A percentile compares a stretch with the other conserved stretches of the same genome.
Conservation (phyloP, 2,113 vertebrate species). For the Tupaia chinensis region DNA sequence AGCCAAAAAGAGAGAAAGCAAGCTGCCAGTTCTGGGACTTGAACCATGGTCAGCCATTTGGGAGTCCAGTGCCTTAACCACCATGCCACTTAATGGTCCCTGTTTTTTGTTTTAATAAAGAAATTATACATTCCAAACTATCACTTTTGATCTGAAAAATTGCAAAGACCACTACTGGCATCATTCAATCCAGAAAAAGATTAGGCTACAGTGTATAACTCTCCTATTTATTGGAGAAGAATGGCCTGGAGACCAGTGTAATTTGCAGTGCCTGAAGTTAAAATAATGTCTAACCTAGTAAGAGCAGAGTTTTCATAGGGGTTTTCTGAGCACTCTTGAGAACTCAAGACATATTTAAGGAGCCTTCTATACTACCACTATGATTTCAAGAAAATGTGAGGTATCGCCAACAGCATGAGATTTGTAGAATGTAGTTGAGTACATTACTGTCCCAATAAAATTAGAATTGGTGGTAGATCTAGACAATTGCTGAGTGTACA, state of each 20-base stretch:
- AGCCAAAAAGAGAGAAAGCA: too few species aligned
- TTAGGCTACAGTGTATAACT: neutral
- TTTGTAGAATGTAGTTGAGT: neutral
- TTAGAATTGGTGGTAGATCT: neutral
- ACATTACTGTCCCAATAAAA: neutral
- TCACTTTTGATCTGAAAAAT: neutral
- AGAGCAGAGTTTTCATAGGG: neutral
- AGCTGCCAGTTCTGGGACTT: too few species aligned
- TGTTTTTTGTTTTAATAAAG: neutral
- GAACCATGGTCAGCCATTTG: too few species aligned
- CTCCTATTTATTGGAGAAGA: neutral
- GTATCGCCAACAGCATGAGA: neutral
- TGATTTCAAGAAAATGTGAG: neutral
- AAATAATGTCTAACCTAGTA: neutral
- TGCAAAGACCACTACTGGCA: neutral
- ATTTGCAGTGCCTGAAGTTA: neutral
- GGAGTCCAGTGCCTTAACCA: too few species aligned
- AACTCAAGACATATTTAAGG: neutral
- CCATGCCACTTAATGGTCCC: too few species aligned
- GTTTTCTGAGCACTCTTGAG: neutral
- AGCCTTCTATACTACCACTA: neutral
- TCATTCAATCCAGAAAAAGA: neutral
- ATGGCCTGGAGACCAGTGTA: neutral
- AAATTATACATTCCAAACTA: neutral
- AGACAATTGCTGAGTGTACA: neutral